Base-by-base conservation (phyloP, 2,888 invertebrate species). In the Podotricha telesiphe region DNA sequence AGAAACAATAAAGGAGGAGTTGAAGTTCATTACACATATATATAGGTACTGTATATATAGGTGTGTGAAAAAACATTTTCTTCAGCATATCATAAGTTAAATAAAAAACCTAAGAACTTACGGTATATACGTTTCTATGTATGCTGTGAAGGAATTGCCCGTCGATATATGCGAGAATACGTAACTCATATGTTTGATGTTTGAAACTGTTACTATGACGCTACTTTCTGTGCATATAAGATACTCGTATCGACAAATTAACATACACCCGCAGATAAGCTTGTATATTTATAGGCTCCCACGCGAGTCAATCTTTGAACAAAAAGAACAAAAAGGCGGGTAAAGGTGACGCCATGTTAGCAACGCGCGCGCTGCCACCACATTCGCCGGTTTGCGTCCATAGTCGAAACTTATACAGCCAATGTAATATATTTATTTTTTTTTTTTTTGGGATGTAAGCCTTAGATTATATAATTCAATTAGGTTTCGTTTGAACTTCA, bases 291-390 rank as follows among this genome's bases (percentile, higher is more conserved):
- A n/a, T n/a, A 71, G 73, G 70, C 72, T 67, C 73, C 69, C 68
- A 71, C 73, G 71, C 74, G 70, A 78, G 78, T 78, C 77, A 76
- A 78, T 77, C 77, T 78, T 76, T 73, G 76, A 77, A 77, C 77
- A 78, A 78, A n/a, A n/a, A 76, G 76, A 75, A 76, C 69, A 75
- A 78, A 77, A 78, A 77, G 74, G 75, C 76, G 75, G 77, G 75
- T 71, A 78, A 78, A 76, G 77, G 77, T 75, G 78, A 59, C 74
- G 73, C 73, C 69, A 73, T 71, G 73, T 69, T 69, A 66, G 74
- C 76, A 75, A 78, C 77, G 74, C 72, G 70, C 75, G 78, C 81
- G 81, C 81, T 81, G 81, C 77, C 58, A 5, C 65, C 70, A 76
- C 81, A 81, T 80, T 79, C 81, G 81, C 78, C 73, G 69, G 69